Base-by-base conservation (phyloP, 2,113 vertebrate genomes). In the Lampris megalopsis region DNA sequence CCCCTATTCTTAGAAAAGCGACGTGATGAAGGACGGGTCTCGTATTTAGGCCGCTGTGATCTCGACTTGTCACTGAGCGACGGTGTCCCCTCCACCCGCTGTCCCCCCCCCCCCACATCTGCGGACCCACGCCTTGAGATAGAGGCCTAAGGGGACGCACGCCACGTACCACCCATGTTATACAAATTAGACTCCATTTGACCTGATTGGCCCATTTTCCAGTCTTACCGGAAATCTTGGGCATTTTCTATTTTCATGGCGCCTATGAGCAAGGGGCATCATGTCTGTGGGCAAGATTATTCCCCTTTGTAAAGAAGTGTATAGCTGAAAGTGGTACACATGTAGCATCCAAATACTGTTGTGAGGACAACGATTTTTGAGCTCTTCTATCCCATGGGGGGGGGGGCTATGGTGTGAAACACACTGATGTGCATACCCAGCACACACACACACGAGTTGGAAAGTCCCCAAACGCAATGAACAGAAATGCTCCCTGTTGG, bases 1-100 rank as follows among this genome's bases (percentile, higher is more conserved):
- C 61, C 63, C 70, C 91, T 93, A 91, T 93, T 93, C 86, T 89
- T 89, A 84, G 92, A 92, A 89, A 83, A 82, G 75, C 82, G 78
- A 59, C 83, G 79, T 91, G 91, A 91, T 92, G 79, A 88, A 80
- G 75, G 61, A 62, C 42, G 76, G 84, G 24, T 24, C 24, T 73
- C 79, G 78, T 82, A 80, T 89, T 91, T 82, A 86, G 87, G 75
- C 64, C 62, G 40, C 41, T 4, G 75, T 64, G 81, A 66, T 82
- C 77, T 77, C 83, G 81, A 86, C 77, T 61, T 80, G 84, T 83
- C 67, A 70, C 63, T 10, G 63, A 47, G 57, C 69, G 53, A 59
- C 60, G 68, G 63, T 76, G 38, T 13, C 4, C 10, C 56, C 78
- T n/a, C 69, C 37, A 5, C 4, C 35, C 57, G 41, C 60, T 58